These are phyloP conservation scores for Brachionus plicatilis DNA, from an alignment of 1,140 invertebrate species.

Conservation along the genomic window DNA sequence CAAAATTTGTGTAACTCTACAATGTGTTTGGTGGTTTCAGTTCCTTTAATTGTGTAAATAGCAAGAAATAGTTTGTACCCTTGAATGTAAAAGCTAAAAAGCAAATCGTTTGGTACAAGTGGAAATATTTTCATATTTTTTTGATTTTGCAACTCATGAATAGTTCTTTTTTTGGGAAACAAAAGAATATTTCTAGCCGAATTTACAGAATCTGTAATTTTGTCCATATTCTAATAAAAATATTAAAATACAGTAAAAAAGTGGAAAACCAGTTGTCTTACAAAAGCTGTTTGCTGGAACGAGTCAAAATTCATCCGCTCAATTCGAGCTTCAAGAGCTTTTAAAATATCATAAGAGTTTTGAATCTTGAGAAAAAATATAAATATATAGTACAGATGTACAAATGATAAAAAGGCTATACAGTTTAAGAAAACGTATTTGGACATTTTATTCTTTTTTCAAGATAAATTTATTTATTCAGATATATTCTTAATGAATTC, in stretches of 20 bases:
- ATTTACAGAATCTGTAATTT: constrained; percentile 10
- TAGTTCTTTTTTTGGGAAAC: constrained; percentile 24
- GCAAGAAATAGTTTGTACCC: constrained; percentile 17
- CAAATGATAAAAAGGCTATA: too few species aligned
- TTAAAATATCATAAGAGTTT: constrained; percentile 22
- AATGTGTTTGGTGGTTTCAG: constrained; percentile 36
- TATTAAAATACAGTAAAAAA: neutral
- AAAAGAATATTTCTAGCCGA: constrained; percentile 7
- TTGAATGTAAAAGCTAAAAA: constrained; percentile 36
- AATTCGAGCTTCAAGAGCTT: neutral
- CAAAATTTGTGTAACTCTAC: neutral
- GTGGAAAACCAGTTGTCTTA: neutral
- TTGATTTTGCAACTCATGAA: constrained; percentile 33
- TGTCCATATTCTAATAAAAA: neutral
- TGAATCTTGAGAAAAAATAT: neutral
- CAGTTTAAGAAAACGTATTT: neutral
- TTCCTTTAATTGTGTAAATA: constrained; percentile 33
- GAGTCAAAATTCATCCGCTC: neutral
- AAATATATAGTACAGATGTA: too few species aligned
- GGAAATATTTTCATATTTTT: constrained; percentile 41
- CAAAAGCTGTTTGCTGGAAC: constrained; percentile 13
- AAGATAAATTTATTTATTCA: too few species aligned
- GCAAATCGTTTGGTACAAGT: constrained; percentile 33
- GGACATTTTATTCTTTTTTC: neutral
- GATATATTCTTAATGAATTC: too few species aligned